phyloP scores from a whole-genome alignment of 1,140 invertebrate species.

The Cephus cinctus region DNA sequence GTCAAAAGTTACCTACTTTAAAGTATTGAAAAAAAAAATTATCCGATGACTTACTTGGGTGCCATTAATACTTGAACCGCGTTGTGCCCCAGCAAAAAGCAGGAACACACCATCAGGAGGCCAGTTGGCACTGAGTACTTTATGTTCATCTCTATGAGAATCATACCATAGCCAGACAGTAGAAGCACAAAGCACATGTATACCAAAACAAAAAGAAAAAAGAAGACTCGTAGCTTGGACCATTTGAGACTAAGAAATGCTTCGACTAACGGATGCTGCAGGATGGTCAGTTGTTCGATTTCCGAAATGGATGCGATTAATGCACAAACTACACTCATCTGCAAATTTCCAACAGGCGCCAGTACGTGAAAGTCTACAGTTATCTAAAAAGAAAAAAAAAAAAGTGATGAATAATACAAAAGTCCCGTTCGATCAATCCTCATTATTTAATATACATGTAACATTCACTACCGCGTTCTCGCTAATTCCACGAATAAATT shows the following conservation, averaged over 20 bases:
- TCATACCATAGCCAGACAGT: conserved; percentile 19
- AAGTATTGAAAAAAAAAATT: neutral
- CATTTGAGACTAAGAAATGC: conserved; percentile 56
- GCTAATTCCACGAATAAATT: too few species aligned
- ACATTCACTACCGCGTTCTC: neutral
- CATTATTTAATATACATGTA: neutral
- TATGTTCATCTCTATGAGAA: conserved; percentile 5
- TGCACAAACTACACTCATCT: conserved; percentile 40
- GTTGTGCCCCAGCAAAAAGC: conserved; percentile 27
- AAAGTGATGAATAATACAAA: neutral
- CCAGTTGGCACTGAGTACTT: conserved; percentile 17
- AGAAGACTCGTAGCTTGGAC: conserved; percentile 48
- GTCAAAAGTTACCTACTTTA: neutral
- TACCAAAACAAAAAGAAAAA: conserved; percentile 45
- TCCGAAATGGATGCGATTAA: conserved; percentile 26
- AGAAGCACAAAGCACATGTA: conserved; percentile 44
- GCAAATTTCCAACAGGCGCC: conserved; percentile 26
- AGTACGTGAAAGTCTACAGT: conserved; percentile 33
- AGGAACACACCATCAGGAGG: conserved; percentile 22
- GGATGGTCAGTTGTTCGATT: conserved; percentile 32
- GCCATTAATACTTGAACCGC: conserved; percentile 28
- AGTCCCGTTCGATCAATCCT: neutral
- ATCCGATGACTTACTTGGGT: conserved; percentile 6
- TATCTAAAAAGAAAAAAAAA: conserved; percentile 21
- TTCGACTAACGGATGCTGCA: conserved; percentile 54